Conservation (phyloP, 2,888 invertebrate species). For the Augochlorella aurata region DNA sequence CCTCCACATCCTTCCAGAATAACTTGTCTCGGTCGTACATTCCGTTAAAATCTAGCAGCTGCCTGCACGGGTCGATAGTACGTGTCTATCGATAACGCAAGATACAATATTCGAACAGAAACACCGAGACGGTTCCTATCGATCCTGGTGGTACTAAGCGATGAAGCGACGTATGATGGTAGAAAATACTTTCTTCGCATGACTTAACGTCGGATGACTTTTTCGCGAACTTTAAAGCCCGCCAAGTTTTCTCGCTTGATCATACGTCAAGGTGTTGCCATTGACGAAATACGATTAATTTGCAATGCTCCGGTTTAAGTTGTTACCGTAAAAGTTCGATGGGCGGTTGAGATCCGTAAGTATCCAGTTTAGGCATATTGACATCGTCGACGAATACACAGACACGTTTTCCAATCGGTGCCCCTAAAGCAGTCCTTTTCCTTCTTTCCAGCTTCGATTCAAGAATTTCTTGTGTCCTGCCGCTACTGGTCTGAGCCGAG, state of each 20-base stretch:
- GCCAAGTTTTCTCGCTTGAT: too few species aligned
- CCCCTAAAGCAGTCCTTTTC: conserved; percentile 90
- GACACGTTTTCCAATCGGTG: conserved; percentile 91
- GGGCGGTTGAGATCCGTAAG: conserved; percentile 95
- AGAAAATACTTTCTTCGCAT: too few species aligned
- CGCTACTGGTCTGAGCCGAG: conserved; percentile 95
- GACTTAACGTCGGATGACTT: too few species aligned
- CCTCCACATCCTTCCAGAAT: conserved; percentile 93
- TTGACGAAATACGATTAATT: too few species aligned
- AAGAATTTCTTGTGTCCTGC: conserved; percentile 92
- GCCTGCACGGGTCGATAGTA: conserved; percentile 83
- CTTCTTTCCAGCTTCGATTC: conserved; percentile 93
- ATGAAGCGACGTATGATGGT: too few species aligned
- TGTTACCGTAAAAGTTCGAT: conserved; percentile 91
- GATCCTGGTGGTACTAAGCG: too few species aligned
- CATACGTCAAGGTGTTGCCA: too few species aligned
- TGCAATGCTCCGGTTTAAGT: too few species aligned
- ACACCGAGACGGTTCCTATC: too few species aligned
- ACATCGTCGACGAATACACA: conserved; percentile 95
- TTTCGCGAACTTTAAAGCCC: too few species aligned
- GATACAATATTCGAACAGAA: too few species aligned
- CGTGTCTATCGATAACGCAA: too few species aligned
- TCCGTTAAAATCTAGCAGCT: conserved; percentile 90
- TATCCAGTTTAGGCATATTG: conserved; percentile 94
- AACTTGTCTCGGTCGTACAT: conserved; percentile 94